These are phyloP conservation scores for Erebia ligea DNA, from an alignment of 2,888 invertebrate genomes.

Conservation along the genomic window DNA sequence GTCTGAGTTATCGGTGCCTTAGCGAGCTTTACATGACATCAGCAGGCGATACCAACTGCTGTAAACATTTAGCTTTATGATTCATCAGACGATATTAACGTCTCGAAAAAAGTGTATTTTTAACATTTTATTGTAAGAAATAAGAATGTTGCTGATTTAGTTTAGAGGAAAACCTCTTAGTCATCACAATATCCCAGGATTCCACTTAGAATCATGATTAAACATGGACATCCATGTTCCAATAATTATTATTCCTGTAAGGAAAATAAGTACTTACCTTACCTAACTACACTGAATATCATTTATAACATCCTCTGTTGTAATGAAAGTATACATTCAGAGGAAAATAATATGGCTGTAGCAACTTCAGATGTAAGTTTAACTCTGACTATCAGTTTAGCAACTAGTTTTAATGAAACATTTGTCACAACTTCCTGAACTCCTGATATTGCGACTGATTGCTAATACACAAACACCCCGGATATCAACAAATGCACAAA, in stretches of 20 bases:
- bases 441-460: neutral
- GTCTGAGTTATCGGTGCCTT: slow-evolving; percentile 49
- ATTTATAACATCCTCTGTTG: no score
- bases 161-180: slow-evolving; percentile 7
- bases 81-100: slow-evolving; percentile 54
- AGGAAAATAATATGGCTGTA: no score
- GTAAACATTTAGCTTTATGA: slow-evolving; percentile 68
- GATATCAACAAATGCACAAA: no score
- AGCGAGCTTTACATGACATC: slow-evolving; percentile 69
- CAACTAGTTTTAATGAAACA: no score
- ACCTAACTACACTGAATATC: no score
- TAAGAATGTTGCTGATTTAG: slow-evolving; percentile 9
- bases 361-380: no score
- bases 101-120: slow-evolving; percentile 39
- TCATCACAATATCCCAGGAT: neutral
- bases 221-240: neutral
- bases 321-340: no score
- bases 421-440: no score
- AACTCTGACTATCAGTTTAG: no score
- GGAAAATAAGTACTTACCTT: neutral
- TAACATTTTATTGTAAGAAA: slow-evolving; percentile 38
- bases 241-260: neutral
- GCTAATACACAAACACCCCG: neutral
- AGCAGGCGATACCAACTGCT: slow-evolving; percentile 67
- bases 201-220: neutral